Conservation (phyloP, 2,113 vertebrate genomes). For the Puffinus mauretanicus region DNA sequence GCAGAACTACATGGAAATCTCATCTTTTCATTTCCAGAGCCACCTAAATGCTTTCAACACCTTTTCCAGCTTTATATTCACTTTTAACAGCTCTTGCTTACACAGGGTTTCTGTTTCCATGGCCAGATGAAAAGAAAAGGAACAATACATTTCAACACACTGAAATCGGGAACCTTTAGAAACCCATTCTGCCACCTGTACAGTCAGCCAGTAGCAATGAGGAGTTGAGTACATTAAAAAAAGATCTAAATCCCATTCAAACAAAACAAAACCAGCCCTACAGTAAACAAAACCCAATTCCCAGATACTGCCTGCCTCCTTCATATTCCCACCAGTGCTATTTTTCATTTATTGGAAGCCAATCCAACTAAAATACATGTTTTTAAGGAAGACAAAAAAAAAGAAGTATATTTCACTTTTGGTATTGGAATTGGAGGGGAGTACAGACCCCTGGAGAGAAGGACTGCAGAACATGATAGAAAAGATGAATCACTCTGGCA, state of each 20-base stretch:
- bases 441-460: slow-evolving; percentile 63
- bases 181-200: slow-evolving; percentile 3
- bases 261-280: slow-evolving; percentile 25
- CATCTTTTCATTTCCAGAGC: neutral
- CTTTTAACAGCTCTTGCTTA: slow-evolving; percentile 35
- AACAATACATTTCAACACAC: neutral
- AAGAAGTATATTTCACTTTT: slow-evolving; percentile 33
- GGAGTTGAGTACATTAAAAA: slow-evolving; percentile 38
- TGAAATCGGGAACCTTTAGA: neutral
- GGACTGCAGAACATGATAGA: slow-evolving; percentile 55
- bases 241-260: slow-evolving; percentile 38
- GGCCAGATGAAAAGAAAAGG: slow-evolving; percentile 26
- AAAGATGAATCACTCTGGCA: slow-evolving; percentile 68
- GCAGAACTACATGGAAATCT: neutral
- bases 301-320: neutral
- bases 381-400: slow-evolving; percentile 15
- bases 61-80: neutral
- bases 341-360: slow-evolving; percentile 56
- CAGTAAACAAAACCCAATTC: slow-evolving; percentile 25
- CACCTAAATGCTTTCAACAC: slow-evolving; percentile 5
- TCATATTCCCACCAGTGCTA: slow-evolving; percentile 31
- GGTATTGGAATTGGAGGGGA: slow-evolving; percentile 62
- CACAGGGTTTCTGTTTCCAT: neutral
- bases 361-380: slow-evolving; percentile 50
- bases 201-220: neutral